phyloP scores from a whole-genome alignment of 1,140 invertebrate species.

The Luehdorfia chinensis region DNA sequence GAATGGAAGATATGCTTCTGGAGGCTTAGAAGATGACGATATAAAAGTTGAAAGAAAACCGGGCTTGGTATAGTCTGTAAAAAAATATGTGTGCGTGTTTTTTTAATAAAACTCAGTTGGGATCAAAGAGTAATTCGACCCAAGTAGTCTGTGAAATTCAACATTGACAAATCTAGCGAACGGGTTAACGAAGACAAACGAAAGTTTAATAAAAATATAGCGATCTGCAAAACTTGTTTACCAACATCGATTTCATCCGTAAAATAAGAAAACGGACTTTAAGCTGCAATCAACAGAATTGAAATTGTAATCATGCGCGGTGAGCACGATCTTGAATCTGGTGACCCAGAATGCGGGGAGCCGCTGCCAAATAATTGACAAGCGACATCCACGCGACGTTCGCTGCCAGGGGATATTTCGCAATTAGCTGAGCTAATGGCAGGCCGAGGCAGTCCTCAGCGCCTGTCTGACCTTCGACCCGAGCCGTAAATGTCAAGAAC shows the following conservation, averaged over 20 bases:
- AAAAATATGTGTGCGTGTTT: too few relatives aligned
- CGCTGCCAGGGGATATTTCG: constrained; percentile 62
- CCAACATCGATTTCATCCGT: constrained; percentile 21
- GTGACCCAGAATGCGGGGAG: constrained; percentile 62
- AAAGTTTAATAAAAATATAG: constrained; percentile 30
- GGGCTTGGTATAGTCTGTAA: too few relatives aligned
- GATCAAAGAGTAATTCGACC: too few relatives aligned
- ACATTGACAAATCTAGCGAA: too few relatives aligned
- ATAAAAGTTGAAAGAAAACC: too few relatives aligned
- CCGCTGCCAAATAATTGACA: constrained; percentile 68
- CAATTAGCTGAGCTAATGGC: constrained; percentile 34
- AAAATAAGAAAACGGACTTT: constrained; percentile 34
- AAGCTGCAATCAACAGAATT: constrained; percentile 26
- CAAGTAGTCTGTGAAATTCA: too few relatives aligned
- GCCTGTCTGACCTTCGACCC: constrained; percentile 13
- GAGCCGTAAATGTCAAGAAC: constrained; percentile 12
- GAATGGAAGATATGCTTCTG: too few relatives aligned
- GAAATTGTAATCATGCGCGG: constrained; percentile 21
- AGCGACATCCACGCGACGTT: constrained; percentile 27
- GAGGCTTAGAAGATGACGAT: too few relatives aligned
- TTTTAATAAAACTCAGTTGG: too few relatives aligned
- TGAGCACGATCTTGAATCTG: constrained; percentile 39
- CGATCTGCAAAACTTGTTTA: constrained; percentile 35
- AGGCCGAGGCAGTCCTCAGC: constrained; percentile 1
- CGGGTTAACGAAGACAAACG: too few relatives aligned